Percentiles rank a stretch among this genome's conserved stretches.
Evolutionary conservation across 2,888 invertebrate species (phyloP).

Genomic region (Metopia argyrocephala): DNA sequence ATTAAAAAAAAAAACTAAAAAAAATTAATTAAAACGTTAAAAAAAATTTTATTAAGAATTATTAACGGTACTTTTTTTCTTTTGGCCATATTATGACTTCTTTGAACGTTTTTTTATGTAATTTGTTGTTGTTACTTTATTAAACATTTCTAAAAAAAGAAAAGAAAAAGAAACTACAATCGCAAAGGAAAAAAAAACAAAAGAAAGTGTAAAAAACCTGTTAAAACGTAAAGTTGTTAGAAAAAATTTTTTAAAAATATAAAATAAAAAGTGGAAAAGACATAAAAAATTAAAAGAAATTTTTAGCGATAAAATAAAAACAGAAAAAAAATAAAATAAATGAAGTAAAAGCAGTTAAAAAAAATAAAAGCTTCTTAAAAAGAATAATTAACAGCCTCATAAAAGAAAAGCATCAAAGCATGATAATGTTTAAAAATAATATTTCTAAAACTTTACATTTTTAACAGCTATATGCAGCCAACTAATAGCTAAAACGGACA

Average conservation of each 20-base stretch:
- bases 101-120: slow-evolving; percentile 9
- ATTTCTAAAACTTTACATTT: slow-evolving; percentile 23
- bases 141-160: slow-evolving; percentile 9
- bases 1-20: background rate
- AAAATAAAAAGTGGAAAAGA: slow-evolving; percentile 58
- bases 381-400: slow-evolving; percentile 29
- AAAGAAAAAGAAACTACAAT: background rate
- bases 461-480: slow-evolving; percentile 50
- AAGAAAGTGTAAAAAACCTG: slow-evolving; percentile 46
- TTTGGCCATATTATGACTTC: slow-evolving; percentile 18
- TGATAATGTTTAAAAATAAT: slow-evolving; percentile 40
- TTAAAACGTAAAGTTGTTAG: slow-evolving; percentile 28
- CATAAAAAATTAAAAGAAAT: slow-evolving; percentile 63
- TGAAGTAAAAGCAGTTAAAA: slow-evolving; percentile 17
- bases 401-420: slow-evolving; percentile 28
- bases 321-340: slow-evolving; percentile 26
- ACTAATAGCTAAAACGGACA: slow-evolving; percentile 51
- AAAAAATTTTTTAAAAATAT: slow-evolving; percentile 43
- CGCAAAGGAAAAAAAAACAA: slow-evolving; percentile 27
- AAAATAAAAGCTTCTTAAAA: slow-evolving; percentile 32
- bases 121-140: background rate
- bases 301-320: slow-evolving; percentile 66
- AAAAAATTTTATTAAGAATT: slow-evolving; percentile 15
- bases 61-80: slow-evolving; percentile 39
- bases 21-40: slow-evolving; percentile 17